phyloP scores from a whole-genome alignment of 2,888 invertebrate genomes.

The Orthonychiurus folsomi region DNA sequence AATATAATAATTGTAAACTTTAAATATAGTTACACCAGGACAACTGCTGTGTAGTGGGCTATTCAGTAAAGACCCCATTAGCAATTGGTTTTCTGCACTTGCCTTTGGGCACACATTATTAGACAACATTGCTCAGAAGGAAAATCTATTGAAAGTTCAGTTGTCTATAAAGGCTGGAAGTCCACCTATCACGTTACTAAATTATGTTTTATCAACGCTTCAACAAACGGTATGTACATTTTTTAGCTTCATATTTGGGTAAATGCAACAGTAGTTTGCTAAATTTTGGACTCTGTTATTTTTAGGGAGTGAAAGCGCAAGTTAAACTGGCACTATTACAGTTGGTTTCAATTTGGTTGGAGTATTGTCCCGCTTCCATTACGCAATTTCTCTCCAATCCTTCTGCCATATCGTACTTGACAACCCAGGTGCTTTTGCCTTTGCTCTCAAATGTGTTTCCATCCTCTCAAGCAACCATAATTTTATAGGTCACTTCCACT shows the following conservation, averaged over 20 bases:
- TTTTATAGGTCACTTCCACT: slow-evolving; percentile 61
- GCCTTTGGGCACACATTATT: slow-evolving; percentile 82
- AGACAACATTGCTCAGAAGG: slow-evolving; percentile 75
- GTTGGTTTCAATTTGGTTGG: slow-evolving; percentile 79
- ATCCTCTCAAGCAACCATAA: slow-evolving; percentile 89
- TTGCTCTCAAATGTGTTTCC: slow-evolving; percentile 86
- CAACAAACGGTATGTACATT: slow-evolving; percentile 53
- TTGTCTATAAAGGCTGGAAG: slow-evolving; percentile 74
- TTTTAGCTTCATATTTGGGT: background rate
- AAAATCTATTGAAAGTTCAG: slow-evolving; percentile 81
- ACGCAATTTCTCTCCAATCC: slow-evolving; percentile 68
- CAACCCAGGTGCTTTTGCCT: slow-evolving; percentile 49
- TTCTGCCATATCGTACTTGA: slow-evolving; percentile 74
- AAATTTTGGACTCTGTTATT: slow-evolving; percentile 5
- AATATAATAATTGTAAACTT: slow-evolving; percentile 25
- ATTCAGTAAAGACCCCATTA: slow-evolving; percentile 75
- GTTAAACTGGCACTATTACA: slow-evolving; percentile 82
- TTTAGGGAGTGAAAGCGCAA: slow-evolving; percentile 61
- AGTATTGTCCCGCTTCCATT: slow-evolving; percentile 73
- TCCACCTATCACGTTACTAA: slow-evolving; percentile 77
- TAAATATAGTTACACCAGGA: slow-evolving; percentile 53
- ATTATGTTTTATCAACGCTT: slow-evolving; percentile 74
- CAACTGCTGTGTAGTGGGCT: slow-evolving; percentile 88
- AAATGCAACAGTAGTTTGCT: slow-evolving; percentile 3
- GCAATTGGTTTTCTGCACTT: slow-evolving; percentile 92